Evolutionary conservation across 1,140 invertebrate species (phyloP).

Genomic region (Drosophila funebris): DNA sequence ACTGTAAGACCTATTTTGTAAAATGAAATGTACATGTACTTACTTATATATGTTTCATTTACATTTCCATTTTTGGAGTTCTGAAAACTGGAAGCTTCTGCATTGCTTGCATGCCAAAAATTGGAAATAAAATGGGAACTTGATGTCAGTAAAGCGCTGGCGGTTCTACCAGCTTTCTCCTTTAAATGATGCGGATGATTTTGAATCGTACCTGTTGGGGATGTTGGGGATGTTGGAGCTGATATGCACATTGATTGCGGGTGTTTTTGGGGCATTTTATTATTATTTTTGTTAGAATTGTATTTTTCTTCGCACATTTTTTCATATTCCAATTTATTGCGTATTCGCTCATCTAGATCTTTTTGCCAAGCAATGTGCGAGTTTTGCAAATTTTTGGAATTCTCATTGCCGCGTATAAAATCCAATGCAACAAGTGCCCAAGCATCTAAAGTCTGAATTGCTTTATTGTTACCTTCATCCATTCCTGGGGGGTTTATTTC

Average conservation of each 20-base stretch:
- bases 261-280: not conserved
- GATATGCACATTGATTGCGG: conserved; percentile 15
- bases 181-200: conserved; percentile 14
- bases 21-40: conserved; percentile 27
- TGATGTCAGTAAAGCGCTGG: conserved; percentile 71
- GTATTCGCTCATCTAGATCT: conserved; percentile 53
- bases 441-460: conserved; percentile 89
- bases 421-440: conserved; percentile 86
- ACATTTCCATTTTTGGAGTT: conserved; percentile 26
- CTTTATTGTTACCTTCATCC: conserved; percentile 89
- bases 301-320: conserved; percentile 9
- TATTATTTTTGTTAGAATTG: not conserved
- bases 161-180: conserved; percentile 32
- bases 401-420: conserved; percentile 66
- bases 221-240: conserved; percentile 65
- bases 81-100: conserved; percentile 3
- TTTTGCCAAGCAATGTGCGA: conserved; percentile 66
- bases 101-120: conserved; percentile 84
- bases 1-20: not conserved
- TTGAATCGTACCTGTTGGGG: conserved; percentile 46
- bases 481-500: conserved; percentile 90
- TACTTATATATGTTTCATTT: conserved; percentile 40
- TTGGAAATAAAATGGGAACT: conserved; percentile 88
- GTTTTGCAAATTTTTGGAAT: conserved; percentile 29
- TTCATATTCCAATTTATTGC: conserved; percentile 54